phyloP scores from a whole-genome alignment of 2,113 vertebrate species.

The Seriola rivoliana region DNA sequence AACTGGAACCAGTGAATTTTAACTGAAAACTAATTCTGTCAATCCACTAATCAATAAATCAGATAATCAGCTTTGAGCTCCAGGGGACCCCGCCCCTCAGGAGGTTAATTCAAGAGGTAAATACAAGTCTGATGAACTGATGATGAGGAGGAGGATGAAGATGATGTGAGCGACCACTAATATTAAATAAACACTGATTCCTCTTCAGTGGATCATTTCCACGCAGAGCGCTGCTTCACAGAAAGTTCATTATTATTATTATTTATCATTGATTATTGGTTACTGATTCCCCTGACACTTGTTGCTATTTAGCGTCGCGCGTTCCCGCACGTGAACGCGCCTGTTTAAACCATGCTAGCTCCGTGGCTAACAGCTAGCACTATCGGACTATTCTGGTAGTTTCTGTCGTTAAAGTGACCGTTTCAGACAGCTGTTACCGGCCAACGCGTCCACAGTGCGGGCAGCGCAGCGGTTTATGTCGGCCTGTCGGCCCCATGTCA shows the following conservation, averaged over 20 bases:
- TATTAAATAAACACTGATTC: not conserved
- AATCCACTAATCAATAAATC: too few relatives aligned
- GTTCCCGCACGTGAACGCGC: slow-evolving; percentile 41
- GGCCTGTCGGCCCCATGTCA: not conserved
- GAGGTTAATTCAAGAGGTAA: too few relatives aligned
- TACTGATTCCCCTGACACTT: slow-evolving; percentile 25
- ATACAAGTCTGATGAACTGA: too few relatives aligned
- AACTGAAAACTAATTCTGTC: too few relatives aligned
- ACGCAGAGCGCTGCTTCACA: too few relatives aligned
- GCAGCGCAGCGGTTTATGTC: fast-evolving
- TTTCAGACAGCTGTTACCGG: too few relatives aligned
- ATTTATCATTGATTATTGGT: not conserved
- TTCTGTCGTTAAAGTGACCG: not conserved
- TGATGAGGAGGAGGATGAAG: not conserved
- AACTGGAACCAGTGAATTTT: too few relatives aligned
- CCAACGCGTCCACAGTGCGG: fast-evolving
- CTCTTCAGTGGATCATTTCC: not conserved
- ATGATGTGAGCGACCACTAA: too few relatives aligned
- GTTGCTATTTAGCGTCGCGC: slow-evolving; percentile 28
- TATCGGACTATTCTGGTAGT: not conserved
- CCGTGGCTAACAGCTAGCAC: slow-evolving; percentile 29
- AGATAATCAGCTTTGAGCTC: too few relatives aligned
- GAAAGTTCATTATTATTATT: not conserved
- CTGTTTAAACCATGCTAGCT: slow-evolving; percentile 25
- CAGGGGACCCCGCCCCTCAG: too few relatives aligned